These are phyloP conservation scores for Apostichopus californicus DNA, from an alignment of 35 echinoderm and acorn worm genomes.

Conservation along the genomic window DNA sequence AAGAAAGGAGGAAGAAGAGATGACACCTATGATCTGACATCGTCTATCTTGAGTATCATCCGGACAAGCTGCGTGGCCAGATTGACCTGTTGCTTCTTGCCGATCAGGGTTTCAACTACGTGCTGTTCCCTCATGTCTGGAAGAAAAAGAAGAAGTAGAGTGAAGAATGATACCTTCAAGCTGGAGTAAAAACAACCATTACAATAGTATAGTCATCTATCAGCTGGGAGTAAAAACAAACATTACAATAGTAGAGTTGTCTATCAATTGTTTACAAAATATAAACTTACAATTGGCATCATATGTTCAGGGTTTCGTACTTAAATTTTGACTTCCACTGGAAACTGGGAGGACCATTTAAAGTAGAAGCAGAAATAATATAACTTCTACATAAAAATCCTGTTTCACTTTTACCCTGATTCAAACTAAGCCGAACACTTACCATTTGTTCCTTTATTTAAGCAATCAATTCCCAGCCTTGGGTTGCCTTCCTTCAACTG, in stretches of 20 bases:
- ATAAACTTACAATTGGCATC: too few relatives aligned
- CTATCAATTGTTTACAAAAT: too few relatives aligned
- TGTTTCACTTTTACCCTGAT: background rate
- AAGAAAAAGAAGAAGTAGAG: background rate
- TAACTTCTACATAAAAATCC: too few relatives aligned
- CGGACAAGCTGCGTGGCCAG: constrained; percentile 93
- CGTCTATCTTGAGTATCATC: constrained; percentile 98
- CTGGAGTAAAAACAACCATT: too few relatives aligned
- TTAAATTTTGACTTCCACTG: too few relatives aligned
- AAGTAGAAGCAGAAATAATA: too few relatives aligned
- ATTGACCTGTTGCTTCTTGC: constrained; percentile 98
- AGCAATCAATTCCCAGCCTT: constrained; percentile 95
- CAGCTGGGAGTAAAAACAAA: too few relatives aligned
- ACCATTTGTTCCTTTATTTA: constrained; percentile 95
- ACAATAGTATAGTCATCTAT: too few relatives aligned
- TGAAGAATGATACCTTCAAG: too few relatives aligned
- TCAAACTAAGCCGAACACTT: constrained; percentile 4
- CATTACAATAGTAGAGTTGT: too few relatives aligned
- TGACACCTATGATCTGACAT: constrained; percentile 65
- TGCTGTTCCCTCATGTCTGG: constrained; percentile 99
- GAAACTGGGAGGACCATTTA: too few relatives aligned
- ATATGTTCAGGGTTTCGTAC: too few relatives aligned
- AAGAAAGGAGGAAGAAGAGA: background rate
- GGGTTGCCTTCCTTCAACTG: constrained; percentile 96
- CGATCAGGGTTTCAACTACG: constrained; percentile 96